A percentile compares a stretch with the other conserved stretches of the same genome.
These are phyloP conservation scores for Ciconia boyciana DNA, from an alignment of 2,113 vertebrate genomes.

Conservation along the genomic window DNA sequence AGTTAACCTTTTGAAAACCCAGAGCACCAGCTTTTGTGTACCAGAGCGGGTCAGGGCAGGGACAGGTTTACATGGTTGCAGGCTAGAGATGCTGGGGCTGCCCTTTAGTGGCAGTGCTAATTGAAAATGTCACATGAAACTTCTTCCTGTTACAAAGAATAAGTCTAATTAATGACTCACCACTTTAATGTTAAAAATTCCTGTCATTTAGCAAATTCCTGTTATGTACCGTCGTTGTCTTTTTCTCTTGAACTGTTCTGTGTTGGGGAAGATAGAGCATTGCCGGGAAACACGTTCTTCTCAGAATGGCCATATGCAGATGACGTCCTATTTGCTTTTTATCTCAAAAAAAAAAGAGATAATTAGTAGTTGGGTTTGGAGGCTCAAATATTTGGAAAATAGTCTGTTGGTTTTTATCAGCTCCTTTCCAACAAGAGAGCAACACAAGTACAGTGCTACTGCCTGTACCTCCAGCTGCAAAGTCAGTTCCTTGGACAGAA, in stretches of 20 bases:
- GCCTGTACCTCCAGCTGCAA: neutral
- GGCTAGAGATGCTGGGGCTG: neutral
- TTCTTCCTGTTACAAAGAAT: neutral
- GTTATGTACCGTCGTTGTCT: neutral
- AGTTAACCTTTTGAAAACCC: neutral
- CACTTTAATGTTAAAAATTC: neutral
- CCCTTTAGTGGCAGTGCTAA: neutral
- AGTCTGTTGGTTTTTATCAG: fast-evolving
- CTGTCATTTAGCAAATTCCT: neutral
- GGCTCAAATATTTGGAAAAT: neutral
- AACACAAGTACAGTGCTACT: neutral
- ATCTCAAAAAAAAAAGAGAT: neutral
- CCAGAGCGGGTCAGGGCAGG: neutral
- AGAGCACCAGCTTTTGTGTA: neutral
- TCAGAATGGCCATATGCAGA: neutral
- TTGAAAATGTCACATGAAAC: neutral
- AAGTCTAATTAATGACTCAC: neutral
- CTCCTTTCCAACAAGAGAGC: neutral
- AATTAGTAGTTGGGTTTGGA: neutral
- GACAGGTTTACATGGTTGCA: neutral
- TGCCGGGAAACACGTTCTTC: neutral
- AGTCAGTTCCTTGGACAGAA: neutral
- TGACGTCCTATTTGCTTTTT: neutral
- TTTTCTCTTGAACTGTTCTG: neutral
- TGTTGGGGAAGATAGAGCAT: neutral